Evolutionary conservation across 1,140 invertebrate species (phyloP).

Genomic region (Nixonia krombeini): DNA sequence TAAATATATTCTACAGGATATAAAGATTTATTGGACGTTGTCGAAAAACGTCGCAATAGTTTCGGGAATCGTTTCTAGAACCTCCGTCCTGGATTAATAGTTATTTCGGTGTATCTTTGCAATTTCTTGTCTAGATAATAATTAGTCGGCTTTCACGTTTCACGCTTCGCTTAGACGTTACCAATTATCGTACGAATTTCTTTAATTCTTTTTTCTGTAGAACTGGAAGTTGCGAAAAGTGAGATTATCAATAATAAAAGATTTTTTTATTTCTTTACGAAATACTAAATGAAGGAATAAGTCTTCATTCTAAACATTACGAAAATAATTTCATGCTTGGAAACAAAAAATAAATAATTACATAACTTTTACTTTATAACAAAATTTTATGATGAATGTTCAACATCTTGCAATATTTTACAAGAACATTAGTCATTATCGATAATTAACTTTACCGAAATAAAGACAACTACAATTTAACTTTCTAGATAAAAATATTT

Average conservation of each 20-base stretch:
- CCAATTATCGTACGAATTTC: constrained; percentile 6
- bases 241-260: constrained; percentile 4
- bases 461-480: no score
- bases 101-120: background rate
- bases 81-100: constrained; percentile 21
- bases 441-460: no score
- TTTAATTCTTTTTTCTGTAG: constrained; percentile 5
- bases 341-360: no score
- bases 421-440: no score
- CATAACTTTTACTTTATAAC: no score
- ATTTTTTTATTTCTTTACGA: background rate
- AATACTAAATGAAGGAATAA: no score
- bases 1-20: constrained; percentile 27
- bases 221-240: constrained; percentile 24
- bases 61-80: constrained; percentile 7
- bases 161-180: constrained; percentile 21
- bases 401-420: no score
- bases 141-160: constrained; percentile 20
- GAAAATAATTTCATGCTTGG: no score
- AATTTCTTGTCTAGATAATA: constrained; percentile 4
- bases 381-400: no score
- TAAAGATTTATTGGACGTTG: constrained; percentile 29
- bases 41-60: constrained; percentile 9
- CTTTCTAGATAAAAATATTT: background rate
- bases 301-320: no score